Evolutionary conservation across 2,797 vertebrate genomes (phyloP), one percentile per base, ranked within the genome.

Genomic region (Spea hammondii): DNA sequence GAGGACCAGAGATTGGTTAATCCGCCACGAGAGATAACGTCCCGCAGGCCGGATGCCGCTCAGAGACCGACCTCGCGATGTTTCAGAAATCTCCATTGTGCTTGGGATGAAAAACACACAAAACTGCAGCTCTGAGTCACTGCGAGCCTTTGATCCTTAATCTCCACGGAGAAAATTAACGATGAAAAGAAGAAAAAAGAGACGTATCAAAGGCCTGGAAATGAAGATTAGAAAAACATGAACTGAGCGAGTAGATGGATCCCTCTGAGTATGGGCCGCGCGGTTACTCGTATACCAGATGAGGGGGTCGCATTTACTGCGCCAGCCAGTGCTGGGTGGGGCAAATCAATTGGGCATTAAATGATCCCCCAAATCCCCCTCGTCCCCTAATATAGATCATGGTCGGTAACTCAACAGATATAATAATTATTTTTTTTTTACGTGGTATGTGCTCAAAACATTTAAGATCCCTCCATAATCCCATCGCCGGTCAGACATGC

Each of bases 121-220:
- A 17, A 79, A 70, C 70, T 70, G 68, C 64, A 47, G 72, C 72
- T 69, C 68, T 74, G 72, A 79, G 78, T 59, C 54, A 77, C 50
- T 77, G 45, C 46, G 60, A 53, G 46, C 70, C 78, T 79, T 79
- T 79, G 72, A 79, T 79, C 78, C 72, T 75, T 75, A 79, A 79
- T 79, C 78, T 79, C 75, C 78, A 79, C 78, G 70, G 66, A 70
- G 78, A 70, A 79, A 74, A 79, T 79, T 62, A 74, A 66, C 45
- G 50, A 79, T 70, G 78, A 79, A 79, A 75, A 79, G 66, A 79
- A 69, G 46, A 45, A 17, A 66, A 74, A 75, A 65, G 75, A 70
- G 6, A 62, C 7, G 73, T 70, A 79, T 79, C 78, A 79, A 79
- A 79, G 78, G 50, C 57, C 47, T 68, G 45, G 72, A 79, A 79